Evolutionary conservation across 2,888 invertebrate species (phyloP), one percentile per base, ranked within the genome.

Genomic region (Tenodera sinensis): DNA sequence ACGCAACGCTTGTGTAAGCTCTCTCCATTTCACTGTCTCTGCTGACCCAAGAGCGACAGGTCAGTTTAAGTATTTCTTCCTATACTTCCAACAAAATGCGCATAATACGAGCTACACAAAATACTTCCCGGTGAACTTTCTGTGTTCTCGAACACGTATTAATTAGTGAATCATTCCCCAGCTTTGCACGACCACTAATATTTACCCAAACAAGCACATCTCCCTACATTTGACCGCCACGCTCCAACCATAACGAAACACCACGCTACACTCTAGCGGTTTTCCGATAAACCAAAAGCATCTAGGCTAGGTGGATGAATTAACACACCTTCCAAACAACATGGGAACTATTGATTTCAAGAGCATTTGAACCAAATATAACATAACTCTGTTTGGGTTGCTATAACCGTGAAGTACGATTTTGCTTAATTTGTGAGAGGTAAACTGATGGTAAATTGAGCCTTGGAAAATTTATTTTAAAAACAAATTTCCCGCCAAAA

Each of bases 401-500:
- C 42, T 1, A 12, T 42, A 42, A 42, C 12, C 9, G 8, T 42
- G 42, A 42, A 42, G 42, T 12, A 0, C 1, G 12, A 42, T 42
- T 42, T 42, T 12, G 42, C 42, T 9, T 42, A 42, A 42, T 12
- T 42, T 1, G 1, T 42, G 1, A 12, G 42, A 42, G 42, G 6
- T 42, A 42, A 42, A 42, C 42, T 42, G 12, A 12, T 12, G 1
- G 42, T 42, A 71, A 71, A 3, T 71, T 2, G 20, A 25, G 25
- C 20, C 54, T 71, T 20, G 0, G 6, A 71, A 71, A 71, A 15
- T 71, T 71, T 3, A 71, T 71, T 71, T 71, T 71, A 71, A 71
- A 25, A 71, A 71, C 54, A 71, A 34, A 82, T 42, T 87, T 87
- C 12, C 87, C 87, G 87, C 87, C 87, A 87, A 87, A 86, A 87